Percentiles rank a stretch among this genome's conserved stretches.
phyloP scores from a whole-genome alignment of 2,113 vertebrate species.

The Hymenochirus boettgeri region DNA sequence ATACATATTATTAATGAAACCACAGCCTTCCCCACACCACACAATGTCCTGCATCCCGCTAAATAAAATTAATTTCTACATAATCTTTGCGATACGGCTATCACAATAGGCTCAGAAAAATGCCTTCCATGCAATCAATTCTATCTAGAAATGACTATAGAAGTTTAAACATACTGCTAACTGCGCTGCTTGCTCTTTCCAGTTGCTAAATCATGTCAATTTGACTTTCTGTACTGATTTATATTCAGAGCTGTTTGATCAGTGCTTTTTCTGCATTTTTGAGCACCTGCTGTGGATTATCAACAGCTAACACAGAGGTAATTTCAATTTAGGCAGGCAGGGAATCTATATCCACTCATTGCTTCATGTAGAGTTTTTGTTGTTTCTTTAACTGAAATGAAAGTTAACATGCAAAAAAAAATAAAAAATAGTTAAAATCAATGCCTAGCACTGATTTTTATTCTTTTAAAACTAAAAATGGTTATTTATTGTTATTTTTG shows the following conservation, averaged over 20 bases:
- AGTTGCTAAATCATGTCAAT: not conserved
- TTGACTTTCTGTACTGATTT: slow-evolving; percentile 21
- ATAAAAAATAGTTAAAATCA: slow-evolving; percentile 14
- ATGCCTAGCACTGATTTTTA: too few relatives aligned
- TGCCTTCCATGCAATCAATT: not conserved
- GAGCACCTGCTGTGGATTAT: slow-evolving; percentile 33
- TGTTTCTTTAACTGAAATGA: slow-evolving; percentile 13
- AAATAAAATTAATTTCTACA: too few relatives aligned
- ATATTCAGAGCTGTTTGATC: slow-evolving; percentile 28
- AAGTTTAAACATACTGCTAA: not conserved
- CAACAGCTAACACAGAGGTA: slow-evolving; percentile 28
- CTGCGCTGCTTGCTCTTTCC: not conserved
- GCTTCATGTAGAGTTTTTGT: slow-evolving; percentile 28
- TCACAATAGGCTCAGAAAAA: not conserved
- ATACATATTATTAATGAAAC: too few relatives aligned
- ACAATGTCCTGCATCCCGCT: too few relatives aligned
- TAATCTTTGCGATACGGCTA: too few relatives aligned
- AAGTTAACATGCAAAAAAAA: slow-evolving; percentile 18
- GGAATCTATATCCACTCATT: slow-evolving; percentile 25
- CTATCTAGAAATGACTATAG: not conserved
- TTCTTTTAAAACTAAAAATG: too few relatives aligned
- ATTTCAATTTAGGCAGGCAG: slow-evolving; percentile 36
- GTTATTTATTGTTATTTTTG: too few relatives aligned
- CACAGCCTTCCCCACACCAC: too few relatives aligned
- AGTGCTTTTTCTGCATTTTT: slow-evolving; percentile 17